Evolutionary conservation across 2,797 vertebrate genomes (phyloP), one percentile per base, ranked within the genome.

Genomic region (Parotocinclus haroldoi): DNA sequence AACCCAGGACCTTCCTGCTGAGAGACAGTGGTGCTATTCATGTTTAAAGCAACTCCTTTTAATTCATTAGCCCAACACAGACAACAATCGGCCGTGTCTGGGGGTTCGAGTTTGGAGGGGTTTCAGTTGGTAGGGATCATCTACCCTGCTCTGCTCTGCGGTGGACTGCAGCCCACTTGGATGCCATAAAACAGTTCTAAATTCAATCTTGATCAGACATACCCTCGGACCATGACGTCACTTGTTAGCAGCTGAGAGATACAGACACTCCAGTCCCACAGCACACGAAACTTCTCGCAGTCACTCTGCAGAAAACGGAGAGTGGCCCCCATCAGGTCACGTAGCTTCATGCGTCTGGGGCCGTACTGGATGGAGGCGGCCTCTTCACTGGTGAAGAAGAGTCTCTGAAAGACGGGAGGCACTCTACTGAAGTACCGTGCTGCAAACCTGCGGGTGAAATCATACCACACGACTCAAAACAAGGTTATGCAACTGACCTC

Each of bases 211-310:
- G 8, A 7, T 42, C 5, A 4, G 69, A 82, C 91, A 0, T 75
- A 99, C 97, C 97, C 93, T 80, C 96, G 92, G 14, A 99, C 97
- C 85, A 95, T 87, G 62, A 93, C 86, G 52, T 99, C 96, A 0
- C 95, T 96, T 78, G 95, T 97, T 75, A 95, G 93, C 37, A 99
- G 91, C 76, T 96, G 92, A 0, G 97, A 96, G 36, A 99, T 84
- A 58, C 97, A 99, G 36, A 94, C 94, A 42, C 97, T 98, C 97
- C 97, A 99, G 83, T 99, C 95, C 97, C 97, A 99, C 0, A 96
- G 85, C 6, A 93, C 92, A 19, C 89, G 81, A 71, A 94, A 98
- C 67, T 92, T 87, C 13, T 87, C 83, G 37, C 88, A 93, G 12
- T 96, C 93, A 13, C 91, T 93, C 39, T 94, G 91, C 13, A 99